These are phyloP conservation scores for Chaetops frenatus DNA, from an alignment of 2,113 vertebrate species.

Conservation along the genomic window DNA sequence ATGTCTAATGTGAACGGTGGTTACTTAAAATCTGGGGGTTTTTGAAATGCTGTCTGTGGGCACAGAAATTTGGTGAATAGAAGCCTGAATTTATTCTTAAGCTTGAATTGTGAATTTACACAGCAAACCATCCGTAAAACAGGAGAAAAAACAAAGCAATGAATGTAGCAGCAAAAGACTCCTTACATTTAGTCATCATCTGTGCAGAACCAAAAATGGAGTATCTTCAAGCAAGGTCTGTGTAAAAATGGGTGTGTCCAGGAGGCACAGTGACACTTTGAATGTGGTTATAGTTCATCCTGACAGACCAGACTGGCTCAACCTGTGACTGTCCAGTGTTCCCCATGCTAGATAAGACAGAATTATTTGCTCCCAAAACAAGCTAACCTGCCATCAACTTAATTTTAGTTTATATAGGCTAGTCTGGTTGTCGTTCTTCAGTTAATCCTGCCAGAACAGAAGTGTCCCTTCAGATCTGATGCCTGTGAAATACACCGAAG, in stretches of 20 bases:
- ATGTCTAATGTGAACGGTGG: background rate
- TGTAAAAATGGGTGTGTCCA: constrained; percentile 70
- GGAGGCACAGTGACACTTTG: constrained; percentile 55
- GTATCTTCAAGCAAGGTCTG: background rate
- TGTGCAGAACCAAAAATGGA: constrained; percentile 20
- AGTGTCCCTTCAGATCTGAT: background rate
- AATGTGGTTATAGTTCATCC: background rate
- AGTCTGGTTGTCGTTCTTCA: background rate
- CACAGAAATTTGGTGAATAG: background rate
- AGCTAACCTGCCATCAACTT: rapidly evolving
- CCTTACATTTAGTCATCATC: background rate
- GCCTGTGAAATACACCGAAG: background rate
- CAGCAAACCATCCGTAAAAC: background rate
- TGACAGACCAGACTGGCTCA: constrained; percentile 14
- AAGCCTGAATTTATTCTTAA: background rate
- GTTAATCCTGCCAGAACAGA: background rate
- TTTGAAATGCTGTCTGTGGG: background rate
- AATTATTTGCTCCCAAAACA: background rate
- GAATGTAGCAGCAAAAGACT: background rate
- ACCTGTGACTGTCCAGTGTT: background rate
- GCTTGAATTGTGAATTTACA: background rate
- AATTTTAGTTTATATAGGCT: background rate
- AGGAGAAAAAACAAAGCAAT: rapidly evolving
- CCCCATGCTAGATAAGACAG: background rate
- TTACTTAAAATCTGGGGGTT: background rate